A percentile compares a stretch with the other conserved stretches of the same genome.
Conservation (phyloP, 2,113 vertebrate species). For the Craseonycteris thonglongyai region DNA sequence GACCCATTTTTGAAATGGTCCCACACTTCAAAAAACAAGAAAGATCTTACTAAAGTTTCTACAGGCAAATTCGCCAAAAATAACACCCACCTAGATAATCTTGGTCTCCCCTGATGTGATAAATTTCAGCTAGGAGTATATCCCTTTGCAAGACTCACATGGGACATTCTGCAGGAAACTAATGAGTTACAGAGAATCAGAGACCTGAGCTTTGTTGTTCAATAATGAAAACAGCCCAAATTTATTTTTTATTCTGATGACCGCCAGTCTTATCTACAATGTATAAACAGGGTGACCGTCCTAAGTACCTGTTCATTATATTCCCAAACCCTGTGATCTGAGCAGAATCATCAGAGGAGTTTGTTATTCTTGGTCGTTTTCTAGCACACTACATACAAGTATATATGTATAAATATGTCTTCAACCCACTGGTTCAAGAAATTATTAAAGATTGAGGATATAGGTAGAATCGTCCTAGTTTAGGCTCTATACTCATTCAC, state of each 20-base stretch:
- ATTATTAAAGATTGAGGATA: background rate
- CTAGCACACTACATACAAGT: background rate
- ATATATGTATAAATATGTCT: background rate
- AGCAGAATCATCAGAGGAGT: background rate
- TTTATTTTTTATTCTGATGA: constrained; percentile 18
- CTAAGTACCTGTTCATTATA: background rate
- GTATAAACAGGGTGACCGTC: background rate
- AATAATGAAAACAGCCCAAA: background rate
- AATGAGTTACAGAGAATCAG: background rate
- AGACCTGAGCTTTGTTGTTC: background rate
- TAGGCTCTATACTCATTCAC: background rate
- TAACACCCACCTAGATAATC: background rate
- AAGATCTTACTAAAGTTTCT: background rate
- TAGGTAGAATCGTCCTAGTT: background rate
- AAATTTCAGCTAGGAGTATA: background rate
- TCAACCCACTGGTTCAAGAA: background rate
- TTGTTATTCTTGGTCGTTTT: background rate
- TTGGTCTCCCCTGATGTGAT: background rate
- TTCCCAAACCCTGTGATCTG: background rate
- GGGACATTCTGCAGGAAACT: background rate
- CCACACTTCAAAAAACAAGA: background rate
- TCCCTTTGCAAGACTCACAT: background rate
- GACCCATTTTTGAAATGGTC: background rate
- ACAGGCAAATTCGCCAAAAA: background rate
- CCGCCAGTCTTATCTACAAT: background rate